phyloP scores from a whole-genome alignment of 2,888 invertebrate species.

The Drosophila macrospina region DNA sequence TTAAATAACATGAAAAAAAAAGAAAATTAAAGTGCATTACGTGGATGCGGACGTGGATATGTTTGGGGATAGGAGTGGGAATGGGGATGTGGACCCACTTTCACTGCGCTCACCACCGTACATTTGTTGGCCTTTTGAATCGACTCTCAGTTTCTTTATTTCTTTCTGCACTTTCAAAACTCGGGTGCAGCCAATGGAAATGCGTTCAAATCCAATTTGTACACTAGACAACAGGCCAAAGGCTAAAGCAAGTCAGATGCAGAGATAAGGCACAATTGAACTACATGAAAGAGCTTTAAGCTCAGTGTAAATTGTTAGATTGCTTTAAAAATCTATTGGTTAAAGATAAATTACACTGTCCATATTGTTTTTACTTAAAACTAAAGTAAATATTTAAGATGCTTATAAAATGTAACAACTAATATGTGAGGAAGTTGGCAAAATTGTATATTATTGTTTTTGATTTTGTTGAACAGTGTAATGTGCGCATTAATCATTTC shows the following conservation, averaged over 20 bases:
- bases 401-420: background rate
- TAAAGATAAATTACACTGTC: background rate
- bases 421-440: background rate
- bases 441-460: too few species aligned
- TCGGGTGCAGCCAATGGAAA: constrained; percentile 50
- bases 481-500: constrained; percentile 41
- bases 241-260: background rate
- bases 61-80: background rate
- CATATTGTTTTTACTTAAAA: background rate
- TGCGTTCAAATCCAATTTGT: constrained; percentile 45
- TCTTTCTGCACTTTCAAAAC: constrained; percentile 50
- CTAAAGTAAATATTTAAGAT: background rate
- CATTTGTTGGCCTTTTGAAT: constrained; percentile 65
- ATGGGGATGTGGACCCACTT: constrained; percentile 57
- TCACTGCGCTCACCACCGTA: constrained; percentile 64
- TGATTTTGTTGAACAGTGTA: constrained; percentile 39
- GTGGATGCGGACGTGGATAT: constrained; percentile 41
- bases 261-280: background rate
- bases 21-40: constrained; percentile 45
- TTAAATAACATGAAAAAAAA: constrained; percentile 46
- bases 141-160: constrained; percentile 40
- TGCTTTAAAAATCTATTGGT: background rate
- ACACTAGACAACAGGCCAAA: constrained; percentile 38
- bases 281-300: background rate
- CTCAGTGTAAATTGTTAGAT: background rate